Evolutionary conservation across 2,888 invertebrate species (phyloP).

Genomic region (Chydorus sphaericus): DNA sequence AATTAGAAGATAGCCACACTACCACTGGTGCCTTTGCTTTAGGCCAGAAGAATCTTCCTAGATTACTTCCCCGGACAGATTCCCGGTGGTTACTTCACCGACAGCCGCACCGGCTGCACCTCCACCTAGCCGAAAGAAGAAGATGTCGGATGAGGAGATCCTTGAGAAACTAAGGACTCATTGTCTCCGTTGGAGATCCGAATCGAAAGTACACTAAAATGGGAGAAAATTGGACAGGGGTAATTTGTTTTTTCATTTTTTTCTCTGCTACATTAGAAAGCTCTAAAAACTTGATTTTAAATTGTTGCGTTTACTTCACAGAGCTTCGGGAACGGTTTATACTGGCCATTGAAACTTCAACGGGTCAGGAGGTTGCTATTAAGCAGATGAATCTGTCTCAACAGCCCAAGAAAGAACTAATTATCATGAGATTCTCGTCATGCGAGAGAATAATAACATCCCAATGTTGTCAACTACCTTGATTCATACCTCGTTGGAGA

Average conservation of each 20-base stretch:
- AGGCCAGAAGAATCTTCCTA: slow-evolving; percentile 60
- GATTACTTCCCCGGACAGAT: too few relatives aligned
- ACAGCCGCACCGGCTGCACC: slow-evolving; percentile 17
- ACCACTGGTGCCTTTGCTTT: slow-evolving; percentile 33
- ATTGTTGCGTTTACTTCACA: slow-evolving; percentile 28
- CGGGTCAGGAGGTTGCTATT: slow-evolving; percentile 97
- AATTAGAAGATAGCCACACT: slow-evolving; percentile 28
- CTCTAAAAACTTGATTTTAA: background rate
- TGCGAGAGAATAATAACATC: slow-evolving; percentile 99
- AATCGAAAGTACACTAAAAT: slow-evolving; percentile 97
- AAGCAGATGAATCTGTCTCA: slow-evolving; percentile 98
- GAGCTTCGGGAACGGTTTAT: slow-evolving; percentile 93
- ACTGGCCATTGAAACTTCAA: slow-evolving; percentile 95
- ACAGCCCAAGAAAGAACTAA: slow-evolving; percentile 98
- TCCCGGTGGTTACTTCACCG: too few relatives aligned
- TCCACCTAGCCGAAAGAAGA: slow-evolving; percentile 50
- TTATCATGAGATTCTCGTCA: slow-evolving; percentile 98
- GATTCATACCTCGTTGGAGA: slow-evolving; percentile 96
- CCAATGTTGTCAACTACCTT: slow-evolving; percentile 97
- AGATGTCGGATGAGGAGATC: slow-evolving; percentile 96
- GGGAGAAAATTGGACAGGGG: slow-evolving; percentile 99
- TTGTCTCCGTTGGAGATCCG: slow-evolving; percentile 95
- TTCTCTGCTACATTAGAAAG: slow-evolving; percentile 17
- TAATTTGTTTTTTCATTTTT: slow-evolving; percentile 27
- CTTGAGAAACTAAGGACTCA: slow-evolving; percentile 86